A percentile compares a stretch with the other conserved stretches of the same genome.
Conservation (phyloP, 1,140 invertebrate genomes). For the Drosophila tropicalis region DNA sequence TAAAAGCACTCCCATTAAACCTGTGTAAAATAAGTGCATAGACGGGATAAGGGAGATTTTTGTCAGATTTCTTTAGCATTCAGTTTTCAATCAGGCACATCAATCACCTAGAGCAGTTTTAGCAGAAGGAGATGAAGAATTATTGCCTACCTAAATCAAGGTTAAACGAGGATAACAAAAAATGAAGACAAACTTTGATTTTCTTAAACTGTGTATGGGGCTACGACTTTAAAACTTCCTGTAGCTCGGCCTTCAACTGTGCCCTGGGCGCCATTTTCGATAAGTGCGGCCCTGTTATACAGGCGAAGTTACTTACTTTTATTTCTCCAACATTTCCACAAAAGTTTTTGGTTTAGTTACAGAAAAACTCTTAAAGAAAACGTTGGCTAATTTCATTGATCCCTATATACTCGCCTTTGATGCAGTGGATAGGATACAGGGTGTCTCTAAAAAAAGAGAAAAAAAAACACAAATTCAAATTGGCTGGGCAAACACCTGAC, state of each 20-base stretch:
- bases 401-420: neutral
- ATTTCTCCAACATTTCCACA: too few species aligned
- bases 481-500: constrained; percentile 34
- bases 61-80: neutral
- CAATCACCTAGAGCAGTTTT: constrained; percentile 28
- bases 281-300: neutral
- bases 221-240: neutral
- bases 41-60: too few species aligned
- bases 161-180: constrained; percentile 13
- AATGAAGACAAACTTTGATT: constrained; percentile 1
- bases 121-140: constrained; percentile 19
- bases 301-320: too few species aligned
- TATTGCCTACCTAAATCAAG: constrained; percentile 38
- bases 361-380: too few species aligned
- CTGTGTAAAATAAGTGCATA: too few species aligned
- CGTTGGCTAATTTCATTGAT: too few species aligned
- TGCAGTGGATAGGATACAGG: too few species aligned
- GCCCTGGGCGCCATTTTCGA: neutral
- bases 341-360: too few species aligned
- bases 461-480: constrained; percentile 38
- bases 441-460: neutral
- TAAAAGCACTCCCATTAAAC: too few species aligned
- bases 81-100: constrained; percentile 22
- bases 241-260: neutral
- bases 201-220: neutral